Percentiles rank a stretch among this genome's conserved stretches.
Evolutionary conservation across 53 echinoderm and acorn worm genomes (phyloP).

Genomic region (Pentamera pediparva): DNA sequence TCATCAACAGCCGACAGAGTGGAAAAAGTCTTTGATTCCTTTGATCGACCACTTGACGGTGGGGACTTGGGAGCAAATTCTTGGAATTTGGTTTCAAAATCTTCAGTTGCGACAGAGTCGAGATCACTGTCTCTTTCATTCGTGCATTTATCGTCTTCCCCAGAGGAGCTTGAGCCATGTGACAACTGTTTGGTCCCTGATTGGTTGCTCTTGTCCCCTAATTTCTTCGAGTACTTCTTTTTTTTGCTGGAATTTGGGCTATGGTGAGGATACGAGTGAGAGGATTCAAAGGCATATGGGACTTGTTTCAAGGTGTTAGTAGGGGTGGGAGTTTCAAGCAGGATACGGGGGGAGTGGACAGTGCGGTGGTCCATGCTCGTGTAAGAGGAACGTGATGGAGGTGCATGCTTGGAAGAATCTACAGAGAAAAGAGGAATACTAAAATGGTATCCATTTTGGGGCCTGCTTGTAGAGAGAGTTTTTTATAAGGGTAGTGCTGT

Average conservation of each 20-base stretch:
- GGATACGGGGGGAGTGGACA: neutral
- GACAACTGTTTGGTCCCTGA: neutral
- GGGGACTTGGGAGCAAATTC: conserved; percentile 13
- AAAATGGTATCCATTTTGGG: neutral
- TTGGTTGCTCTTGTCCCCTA: too few species aligned
- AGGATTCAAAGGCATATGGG: neutral
- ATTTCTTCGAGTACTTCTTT: neutral
- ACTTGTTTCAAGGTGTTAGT: neutral
- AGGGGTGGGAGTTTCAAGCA: neutral
- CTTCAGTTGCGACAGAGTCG: conserved; percentile 86
- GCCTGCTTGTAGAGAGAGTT: too few species aligned
- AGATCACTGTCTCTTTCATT: conserved; percentile 57
- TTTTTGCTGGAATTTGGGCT: neutral
- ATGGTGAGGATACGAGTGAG: neutral
- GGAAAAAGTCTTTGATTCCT: too few species aligned
- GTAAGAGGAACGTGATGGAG: neutral
- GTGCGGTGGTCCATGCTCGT: neutral
- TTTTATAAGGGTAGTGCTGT: too few species aligned
- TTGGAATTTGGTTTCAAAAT: conserved; percentile 71
- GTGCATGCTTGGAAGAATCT: conserved; percentile 5
- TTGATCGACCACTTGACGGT: neutral
- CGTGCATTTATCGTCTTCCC: too few species aligned
- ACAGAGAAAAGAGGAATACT: conserved; percentile 2
- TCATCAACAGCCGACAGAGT: neutral
- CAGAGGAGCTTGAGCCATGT: too few species aligned